These are phyloP conservation scores for Acanthaster planci DNA, from an alignment of 35 echinoderm and acorn worm species.

Conservation along the genomic window DNA sequence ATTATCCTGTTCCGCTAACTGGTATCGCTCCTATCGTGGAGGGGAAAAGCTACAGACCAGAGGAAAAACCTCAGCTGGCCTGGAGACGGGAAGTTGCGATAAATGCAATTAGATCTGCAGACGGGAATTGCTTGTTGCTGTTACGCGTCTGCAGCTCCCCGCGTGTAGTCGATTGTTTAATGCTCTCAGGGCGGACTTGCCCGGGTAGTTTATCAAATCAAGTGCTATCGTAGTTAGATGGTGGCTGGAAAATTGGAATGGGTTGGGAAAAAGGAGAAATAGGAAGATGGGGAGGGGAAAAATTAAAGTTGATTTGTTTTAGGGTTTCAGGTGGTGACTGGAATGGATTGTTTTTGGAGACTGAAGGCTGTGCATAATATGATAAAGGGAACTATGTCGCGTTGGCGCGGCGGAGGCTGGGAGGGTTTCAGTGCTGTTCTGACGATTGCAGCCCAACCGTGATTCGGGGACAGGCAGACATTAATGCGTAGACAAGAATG, in stretches of 20 bases:
- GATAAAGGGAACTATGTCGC: too few species aligned
- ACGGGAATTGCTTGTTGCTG: neutral
- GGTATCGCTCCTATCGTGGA: too few species aligned
- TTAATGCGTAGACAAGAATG: too few species aligned
- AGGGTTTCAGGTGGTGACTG: slow-evolving; percentile 24
- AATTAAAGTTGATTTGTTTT: slow-evolving; percentile 30
- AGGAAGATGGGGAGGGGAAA: neutral
- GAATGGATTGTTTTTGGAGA: slow-evolving; percentile 17
- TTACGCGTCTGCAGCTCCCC: neutral
- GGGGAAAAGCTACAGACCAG: too few species aligned
- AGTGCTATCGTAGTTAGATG: slow-evolving; percentile 2
- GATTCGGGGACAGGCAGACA: too few species aligned
- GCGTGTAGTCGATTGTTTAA: slow-evolving; percentile 4
- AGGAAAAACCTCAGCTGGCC: neutral
- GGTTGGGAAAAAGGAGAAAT: neutral
- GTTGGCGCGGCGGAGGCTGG: too few species aligned
- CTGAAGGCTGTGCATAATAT: neutral
- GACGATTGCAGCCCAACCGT: too few species aligned
- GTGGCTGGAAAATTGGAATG: slow-evolving; percentile 2
- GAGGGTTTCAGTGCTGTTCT: too few species aligned
- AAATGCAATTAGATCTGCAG: slow-evolving; percentile 21
- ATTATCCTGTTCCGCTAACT: too few species aligned
- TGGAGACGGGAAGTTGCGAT: slow-evolving; percentile 5
- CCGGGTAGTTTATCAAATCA: slow-evolving; percentile 6
- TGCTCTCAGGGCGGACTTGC: neutral